Base-by-base conservation (phyloP, 2,888 invertebrate genomes). In the Ochropleura plecta region DNA sequence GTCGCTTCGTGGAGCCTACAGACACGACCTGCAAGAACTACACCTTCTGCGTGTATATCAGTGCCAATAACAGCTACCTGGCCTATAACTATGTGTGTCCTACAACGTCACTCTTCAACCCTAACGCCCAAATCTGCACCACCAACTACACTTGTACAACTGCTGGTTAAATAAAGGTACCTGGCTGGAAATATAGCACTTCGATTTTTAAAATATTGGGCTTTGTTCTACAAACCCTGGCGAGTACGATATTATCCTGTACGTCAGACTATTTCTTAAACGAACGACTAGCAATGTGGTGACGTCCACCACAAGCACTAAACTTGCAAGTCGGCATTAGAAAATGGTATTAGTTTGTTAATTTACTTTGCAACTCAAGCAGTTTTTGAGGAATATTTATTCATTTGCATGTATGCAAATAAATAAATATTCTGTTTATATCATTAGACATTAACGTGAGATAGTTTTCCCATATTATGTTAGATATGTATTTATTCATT, bases 1-100 rank as follows among this genome's bases (percentile, higher is more conserved):
- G 76, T 44, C 73, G 68, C 7, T 73, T 57, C 18, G 14, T 42
- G 8, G 73, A 68, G 48, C 68, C 57, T 1, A 68, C 30, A 8
- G 76, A 67, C 59, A 51, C 30, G 1, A 46, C 73, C 18, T 76
- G 67, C 63, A 53, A 63, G 62, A 76, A 76, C 73, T 73, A 75
- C 46, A 72, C 75, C 14, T 42, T 72, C 20, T 75, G 75, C 48
- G 72, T 75, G 8, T 72, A 55, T 53, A 5, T 75, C 3, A 66
- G 48, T 6, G 3, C 65, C 51, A 75, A 48, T 48, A 66, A 60
- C 46, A 66, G 40, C 20, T 75, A 66, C 48, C 18, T 72, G 59
- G 65, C 72, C 0, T 72, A 66, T 42, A 40, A 66, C 60, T 66
- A 65, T 40, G 42, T 48, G 1, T 75, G 72, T 40, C 72, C 66